These are phyloP conservation scores for Miltochrista miniata DNA, from an alignment of 2,888 invertebrate species.

Conservation along the genomic window DNA sequence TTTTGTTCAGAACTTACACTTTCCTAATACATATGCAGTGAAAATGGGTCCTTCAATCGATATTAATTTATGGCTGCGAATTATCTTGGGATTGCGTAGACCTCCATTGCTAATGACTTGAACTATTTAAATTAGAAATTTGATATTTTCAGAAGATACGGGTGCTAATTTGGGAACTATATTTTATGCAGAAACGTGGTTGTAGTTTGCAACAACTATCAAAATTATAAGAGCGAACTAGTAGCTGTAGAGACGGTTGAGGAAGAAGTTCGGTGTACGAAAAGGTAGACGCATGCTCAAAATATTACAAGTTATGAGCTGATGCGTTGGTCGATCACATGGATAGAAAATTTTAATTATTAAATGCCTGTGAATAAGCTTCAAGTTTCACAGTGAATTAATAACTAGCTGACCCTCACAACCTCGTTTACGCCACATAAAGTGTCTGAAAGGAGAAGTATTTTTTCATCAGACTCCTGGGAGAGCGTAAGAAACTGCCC, in stretches of 20 bases:
- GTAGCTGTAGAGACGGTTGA: constrained; percentile 38
- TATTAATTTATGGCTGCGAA: constrained; percentile 27
- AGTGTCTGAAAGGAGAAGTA: too few species aligned
- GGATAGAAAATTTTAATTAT: too few species aligned
- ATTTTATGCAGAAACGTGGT: constrained; percentile 27
- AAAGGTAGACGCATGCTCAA: constrained; percentile 29
- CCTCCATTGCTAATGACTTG: constrained; percentile 29
- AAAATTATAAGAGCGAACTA: constrained; percentile 43
- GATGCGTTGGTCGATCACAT: too few species aligned
- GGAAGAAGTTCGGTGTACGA: constrained; percentile 42
- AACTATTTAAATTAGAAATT: constrained; percentile 42
- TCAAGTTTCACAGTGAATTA: too few species aligned
- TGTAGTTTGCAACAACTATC: constrained; percentile 44
- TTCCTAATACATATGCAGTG: constrained; percentile 15
- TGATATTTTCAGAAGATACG: constrained; percentile 39
- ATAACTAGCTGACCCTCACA: too few species aligned
- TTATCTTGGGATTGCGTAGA: constrained; percentile 30
- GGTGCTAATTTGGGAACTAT: constrained; percentile 39
- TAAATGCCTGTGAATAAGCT: too few species aligned
- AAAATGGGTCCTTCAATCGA: constrained; percentile 25
- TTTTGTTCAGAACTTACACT: constrained; percentile 15
- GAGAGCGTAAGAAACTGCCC: too few species aligned
- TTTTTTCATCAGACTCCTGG: too few species aligned
- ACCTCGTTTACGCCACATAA: too few species aligned
- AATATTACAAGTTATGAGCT: constrained; percentile 37